phyloP scores from a whole-genome alignment of 2,797 vertebrate genomes.

The Adrianichthys oophorus region DNA sequence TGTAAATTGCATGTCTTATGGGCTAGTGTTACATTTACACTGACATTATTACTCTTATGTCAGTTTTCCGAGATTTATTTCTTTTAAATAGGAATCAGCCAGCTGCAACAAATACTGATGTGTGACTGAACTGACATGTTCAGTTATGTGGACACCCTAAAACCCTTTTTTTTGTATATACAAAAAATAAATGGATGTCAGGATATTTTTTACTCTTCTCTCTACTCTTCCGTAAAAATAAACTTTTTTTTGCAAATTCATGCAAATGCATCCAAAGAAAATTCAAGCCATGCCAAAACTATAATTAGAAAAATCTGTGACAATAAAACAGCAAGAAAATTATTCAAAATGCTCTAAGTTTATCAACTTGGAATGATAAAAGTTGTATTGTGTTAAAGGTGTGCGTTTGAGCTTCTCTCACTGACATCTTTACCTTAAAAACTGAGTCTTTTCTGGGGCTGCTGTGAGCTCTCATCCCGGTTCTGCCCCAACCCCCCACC shows the following conservation, averaged over 20 bases:
- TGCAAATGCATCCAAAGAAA: conserved; percentile 14
- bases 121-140: conserved; percentile 11
- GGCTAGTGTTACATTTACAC: conserved; percentile 24
- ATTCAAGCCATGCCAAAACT: conserved; percentile 14
- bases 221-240: conserved; percentile 17
- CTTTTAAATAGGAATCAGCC: conserved; percentile 23
- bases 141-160: conserved; percentile 5
- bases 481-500: conserved; percentile 15
- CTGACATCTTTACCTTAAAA: conserved; percentile 42
- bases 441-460: conserved; percentile 57
- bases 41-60: conserved; percentile 1
- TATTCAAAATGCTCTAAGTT: conserved; percentile 18
- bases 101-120: conserved; percentile 27
- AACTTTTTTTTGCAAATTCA: conserved; percentile 12
- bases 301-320: conserved; percentile 28
- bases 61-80: conserved; percentile 26
- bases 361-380: conserved; percentile 37
- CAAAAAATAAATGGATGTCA: conserved; percentile 9
- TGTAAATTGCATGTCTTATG: conserved; percentile 13
- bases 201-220: conserved; percentile 6
- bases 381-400: conserved; percentile 23
- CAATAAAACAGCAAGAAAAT: conserved; percentile 3
- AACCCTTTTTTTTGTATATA: conserved; percentile 13
- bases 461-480: conserved; percentile 29
- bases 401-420: conserved; percentile 13